Conservation (phyloP, 2,797 vertebrate genomes). For the Micrastur ruficollis region DNA sequence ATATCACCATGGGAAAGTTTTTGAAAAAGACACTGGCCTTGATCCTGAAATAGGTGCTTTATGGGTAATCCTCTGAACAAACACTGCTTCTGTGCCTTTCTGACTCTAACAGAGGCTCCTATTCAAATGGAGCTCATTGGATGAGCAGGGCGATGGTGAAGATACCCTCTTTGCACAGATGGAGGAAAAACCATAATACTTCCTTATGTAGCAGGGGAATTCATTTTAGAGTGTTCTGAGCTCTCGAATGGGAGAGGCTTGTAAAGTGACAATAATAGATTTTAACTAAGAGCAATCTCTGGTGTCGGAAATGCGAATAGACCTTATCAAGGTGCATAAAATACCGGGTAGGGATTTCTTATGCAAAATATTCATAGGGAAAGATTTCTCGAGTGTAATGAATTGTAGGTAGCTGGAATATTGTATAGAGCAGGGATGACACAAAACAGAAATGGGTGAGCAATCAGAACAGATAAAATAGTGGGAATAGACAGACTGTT, state of each 20-base stretch:
- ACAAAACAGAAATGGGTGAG: background rate
- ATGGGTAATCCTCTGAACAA: slow-evolving; percentile 63
- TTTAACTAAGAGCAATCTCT: slow-evolving; percentile 68
- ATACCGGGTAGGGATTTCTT: background rate
- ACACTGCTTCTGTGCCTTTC: slow-evolving; percentile 59
- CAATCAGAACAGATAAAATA: background rate
- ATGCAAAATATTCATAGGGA: background rate
- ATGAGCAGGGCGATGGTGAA: slow-evolving; percentile 43
- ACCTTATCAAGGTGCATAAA: slow-evolving; percentile 34
- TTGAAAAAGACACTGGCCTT: slow-evolving; percentile 62
- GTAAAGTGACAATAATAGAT: slow-evolving; percentile 47
- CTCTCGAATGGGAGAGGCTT: slow-evolving; percentile 1
- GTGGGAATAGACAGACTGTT: background rate
- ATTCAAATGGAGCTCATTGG: slow-evolving; percentile 56
- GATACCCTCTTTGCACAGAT: slow-evolving; percentile 54
- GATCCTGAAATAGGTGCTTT: slow-evolving; percentile 66
- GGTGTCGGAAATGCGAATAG: slow-evolving; percentile 56
- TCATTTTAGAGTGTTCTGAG: slow-evolving; percentile 6
- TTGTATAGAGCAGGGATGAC: background rate
- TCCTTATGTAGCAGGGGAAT: slow-evolving; percentile 38
- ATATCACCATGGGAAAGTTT: slow-evolving; percentile 65
- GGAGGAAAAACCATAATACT: slow-evolving; percentile 45
- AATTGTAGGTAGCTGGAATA: background rate
- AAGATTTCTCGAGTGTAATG: background rate
- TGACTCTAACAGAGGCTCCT: slow-evolving; percentile 58